Conservation (phyloP, 2,797 vertebrate species). For the Lagorchestes hirsutus region DNA sequence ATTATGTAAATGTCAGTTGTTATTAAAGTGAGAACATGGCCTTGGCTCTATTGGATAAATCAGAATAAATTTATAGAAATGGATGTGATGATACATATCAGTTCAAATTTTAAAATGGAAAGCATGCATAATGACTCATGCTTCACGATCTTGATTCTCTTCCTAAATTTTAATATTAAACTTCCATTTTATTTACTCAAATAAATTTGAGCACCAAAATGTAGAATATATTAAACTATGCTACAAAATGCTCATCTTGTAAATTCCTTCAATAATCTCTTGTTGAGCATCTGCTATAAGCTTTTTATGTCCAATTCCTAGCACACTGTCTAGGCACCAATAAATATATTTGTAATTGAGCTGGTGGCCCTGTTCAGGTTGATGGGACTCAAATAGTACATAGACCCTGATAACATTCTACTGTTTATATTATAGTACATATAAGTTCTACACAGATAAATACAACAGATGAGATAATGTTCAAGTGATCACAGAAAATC, state of each 20-base stretch:
- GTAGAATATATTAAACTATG: not conserved
- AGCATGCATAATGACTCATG: not conserved
- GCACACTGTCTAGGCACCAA: not conserved
- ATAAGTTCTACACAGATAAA: not conserved
- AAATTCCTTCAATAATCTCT: not conserved
- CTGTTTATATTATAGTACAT: not conserved
- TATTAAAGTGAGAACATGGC: not conserved
- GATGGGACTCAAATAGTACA: not conserved
- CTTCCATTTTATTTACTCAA: constrained; percentile 8
- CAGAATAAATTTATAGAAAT: not conserved
- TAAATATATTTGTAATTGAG: not conserved
- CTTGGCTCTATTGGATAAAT: not conserved
- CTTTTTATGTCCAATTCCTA: not conserved
- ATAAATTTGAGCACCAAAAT: not conserved
- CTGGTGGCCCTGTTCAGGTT: not conserved
- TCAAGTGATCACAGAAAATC: not conserved
- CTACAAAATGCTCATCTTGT: not conserved
- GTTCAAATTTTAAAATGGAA: not conserved
- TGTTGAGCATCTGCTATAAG: not conserved
- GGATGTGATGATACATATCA: not conserved
- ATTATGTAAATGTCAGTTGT: not conserved
- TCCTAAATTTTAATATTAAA: not conserved
- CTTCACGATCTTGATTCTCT: not conserved
- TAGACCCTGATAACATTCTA: not conserved
- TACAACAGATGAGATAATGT: not conserved